A percentile compares a stretch with the other conserved stretches of the same genome.
phyloP scores from a whole-genome alignment of 2,113 vertebrate genomes.

The Mohoua ochrocephala region DNA sequence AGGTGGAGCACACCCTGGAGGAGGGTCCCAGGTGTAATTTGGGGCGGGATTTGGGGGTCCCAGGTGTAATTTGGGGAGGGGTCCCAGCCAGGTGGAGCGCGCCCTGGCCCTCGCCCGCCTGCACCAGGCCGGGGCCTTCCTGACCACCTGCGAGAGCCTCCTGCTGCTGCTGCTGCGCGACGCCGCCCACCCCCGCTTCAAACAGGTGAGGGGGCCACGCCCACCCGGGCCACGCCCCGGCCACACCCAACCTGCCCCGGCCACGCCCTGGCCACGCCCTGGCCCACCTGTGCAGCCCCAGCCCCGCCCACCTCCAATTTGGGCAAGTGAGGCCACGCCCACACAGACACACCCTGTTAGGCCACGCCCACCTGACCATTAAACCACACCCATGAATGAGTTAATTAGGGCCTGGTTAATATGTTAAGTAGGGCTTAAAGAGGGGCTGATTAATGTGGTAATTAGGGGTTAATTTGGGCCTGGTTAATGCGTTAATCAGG shows the following conservation, averaged over 20 bases:
- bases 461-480: neutral
- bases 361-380: neutral
- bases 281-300: too few species aligned
- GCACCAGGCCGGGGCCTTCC: neutral
- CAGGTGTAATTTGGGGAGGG: neutral
- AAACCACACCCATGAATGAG: neutral
- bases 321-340: neutral
- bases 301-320: neutral
- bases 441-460: too few species aligned
- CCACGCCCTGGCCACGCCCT: too few species aligned
- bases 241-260: too few species aligned
- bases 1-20: too few species aligned
- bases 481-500: neutral
- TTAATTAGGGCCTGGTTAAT: neutral
- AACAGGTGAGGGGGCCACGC: neutral
- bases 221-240: neutral
- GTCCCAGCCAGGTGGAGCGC: neutral
- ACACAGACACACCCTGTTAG: neutral
- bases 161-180: neutral
- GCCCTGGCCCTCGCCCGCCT: neutral
- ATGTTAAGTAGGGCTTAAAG: too few species aligned
- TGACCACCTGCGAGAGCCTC: neutral
- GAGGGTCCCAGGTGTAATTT: too few species aligned
- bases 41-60: too few species aligned
- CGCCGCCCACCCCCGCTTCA: neutral